A percentile compares a stretch with the other conserved stretches of the same genome.
These are phyloP conservation scores for Thereva unica DNA, from an alignment of 2,888 invertebrate genomes.

Conservation along the genomic window DNA sequence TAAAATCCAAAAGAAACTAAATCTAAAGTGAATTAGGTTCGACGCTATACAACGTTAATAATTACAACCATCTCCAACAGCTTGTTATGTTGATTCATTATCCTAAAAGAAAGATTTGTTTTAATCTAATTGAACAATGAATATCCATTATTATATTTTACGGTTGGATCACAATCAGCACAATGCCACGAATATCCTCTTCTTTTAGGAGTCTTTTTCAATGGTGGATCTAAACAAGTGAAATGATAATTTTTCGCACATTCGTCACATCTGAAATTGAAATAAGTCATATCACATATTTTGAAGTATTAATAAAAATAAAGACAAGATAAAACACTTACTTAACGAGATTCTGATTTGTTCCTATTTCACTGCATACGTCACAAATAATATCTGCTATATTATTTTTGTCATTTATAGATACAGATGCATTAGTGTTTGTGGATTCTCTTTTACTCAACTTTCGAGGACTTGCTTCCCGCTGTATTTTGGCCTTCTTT, in stretches of 20 bases:
- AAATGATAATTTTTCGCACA: slow-evolving; percentile 91
- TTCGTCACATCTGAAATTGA: slow-evolving; percentile 79
- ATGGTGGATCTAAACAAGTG: slow-evolving; percentile 88
- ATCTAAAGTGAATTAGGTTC: too few relatives aligned
- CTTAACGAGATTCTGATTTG: slow-evolving; percentile 39
- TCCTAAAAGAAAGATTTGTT: slow-evolving; percentile 22
- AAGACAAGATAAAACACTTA: neutral
- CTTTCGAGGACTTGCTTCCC: slow-evolving; percentile 33
- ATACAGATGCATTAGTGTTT: slow-evolving; percentile 15
- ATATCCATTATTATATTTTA: slow-evolving; percentile 58
- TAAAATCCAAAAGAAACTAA: slow-evolving; percentile 9
- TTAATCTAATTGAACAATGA: neutral
- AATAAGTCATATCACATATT: neutral
- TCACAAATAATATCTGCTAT: slow-evolving; percentile 25
- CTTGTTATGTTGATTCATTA: slow-evolving; percentile 34
- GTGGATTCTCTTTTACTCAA: slow-evolving; percentile 29
- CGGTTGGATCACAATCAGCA: slow-evolving; percentile 92
- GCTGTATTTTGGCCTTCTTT: slow-evolving; percentile 7
- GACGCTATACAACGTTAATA: too few relatives aligned
- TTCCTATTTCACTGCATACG: slow-evolving; percentile 32
- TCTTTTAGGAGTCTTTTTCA: slow-evolving; percentile 91
- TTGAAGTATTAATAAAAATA: neutral
- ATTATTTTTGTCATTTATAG: neutral
- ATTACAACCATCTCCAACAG: neutral
- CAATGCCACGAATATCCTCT: slow-evolving; percentile 96